Conservation (phyloP, 2,797 vertebrate genomes). For the Florisuga fusca region DNA sequence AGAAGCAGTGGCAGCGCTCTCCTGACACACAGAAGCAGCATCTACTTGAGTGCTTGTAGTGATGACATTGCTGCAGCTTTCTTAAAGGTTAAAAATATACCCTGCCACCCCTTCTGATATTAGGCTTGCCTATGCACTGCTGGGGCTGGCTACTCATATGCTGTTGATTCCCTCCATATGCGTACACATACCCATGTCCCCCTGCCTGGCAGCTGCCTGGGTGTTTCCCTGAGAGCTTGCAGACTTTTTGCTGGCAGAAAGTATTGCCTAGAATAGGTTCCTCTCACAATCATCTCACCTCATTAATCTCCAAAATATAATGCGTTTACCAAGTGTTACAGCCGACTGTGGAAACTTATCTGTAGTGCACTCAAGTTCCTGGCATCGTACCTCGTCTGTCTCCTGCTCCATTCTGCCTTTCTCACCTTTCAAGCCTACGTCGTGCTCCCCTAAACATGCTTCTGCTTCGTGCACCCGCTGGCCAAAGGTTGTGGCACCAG, state of each 20-base stretch:
- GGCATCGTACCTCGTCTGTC: background rate
- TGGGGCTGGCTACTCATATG: background rate
- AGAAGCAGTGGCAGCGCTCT: background rate
- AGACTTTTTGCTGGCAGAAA: background rate
- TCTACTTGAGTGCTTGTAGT: background rate
- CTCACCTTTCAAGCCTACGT: background rate
- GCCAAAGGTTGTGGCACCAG: background rate
- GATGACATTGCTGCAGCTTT: background rate
- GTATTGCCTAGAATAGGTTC: background rate
- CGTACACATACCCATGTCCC: background rate
- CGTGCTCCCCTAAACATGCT: rapidly evolving
- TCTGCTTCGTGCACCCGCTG: background rate
- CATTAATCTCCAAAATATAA: background rate
- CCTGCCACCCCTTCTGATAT: too few species aligned
- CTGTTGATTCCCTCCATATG: background rate
- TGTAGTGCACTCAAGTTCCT: background rate
- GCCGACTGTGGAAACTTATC: background rate
- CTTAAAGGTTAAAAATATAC: background rate
- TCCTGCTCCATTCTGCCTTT: background rate
- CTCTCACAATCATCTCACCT: background rate
- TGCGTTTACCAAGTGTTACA: background rate
- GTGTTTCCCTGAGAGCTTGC: background rate
- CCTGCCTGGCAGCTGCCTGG: background rate
- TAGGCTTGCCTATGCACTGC: background rate
- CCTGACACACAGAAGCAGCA: background rate